These are phyloP conservation scores for Bufo bufo DNA, from an alignment of 2,113 vertebrate species.

Conservation along the genomic window DNA sequence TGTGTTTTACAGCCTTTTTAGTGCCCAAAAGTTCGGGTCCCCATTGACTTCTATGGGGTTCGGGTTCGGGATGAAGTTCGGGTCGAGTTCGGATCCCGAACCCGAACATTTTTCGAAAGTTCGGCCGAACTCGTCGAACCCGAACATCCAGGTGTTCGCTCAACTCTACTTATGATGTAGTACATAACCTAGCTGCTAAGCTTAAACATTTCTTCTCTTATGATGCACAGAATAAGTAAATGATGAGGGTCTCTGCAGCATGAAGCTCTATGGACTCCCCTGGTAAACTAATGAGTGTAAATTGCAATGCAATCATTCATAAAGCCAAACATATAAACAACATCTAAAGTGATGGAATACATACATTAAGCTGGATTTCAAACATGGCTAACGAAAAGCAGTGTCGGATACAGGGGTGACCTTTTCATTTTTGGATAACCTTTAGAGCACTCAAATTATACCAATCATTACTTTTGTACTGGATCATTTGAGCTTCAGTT, in stretches of 20 bases:
- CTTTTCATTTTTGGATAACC: conserved; percentile 4
- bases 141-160: too few relatives aligned
- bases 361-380: not conserved
- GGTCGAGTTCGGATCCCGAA: too few relatives aligned
- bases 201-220: not conserved
- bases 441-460: not conserved
- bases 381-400: conserved; percentile 11
- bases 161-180: not conserved
- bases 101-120: too few relatives aligned
- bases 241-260: not conserved
- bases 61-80: too few relatives aligned
- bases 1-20: too few relatives aligned
- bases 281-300: conserved; percentile 34
- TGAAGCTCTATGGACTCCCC: not conserved
- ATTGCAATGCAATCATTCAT: conserved; percentile 25
- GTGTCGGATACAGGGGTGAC: not conserved
- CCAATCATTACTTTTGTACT: not conserved
- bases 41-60: too few relatives aligned
- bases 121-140: too few relatives aligned
- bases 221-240: not conserved
- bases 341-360: conserved; percentile 12
- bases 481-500: not conserved
- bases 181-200: not conserved
- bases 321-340: conserved; percentile 27
- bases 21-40: too few relatives aligned